Base-by-base conservation (phyloP, 2,888 invertebrate genomes). In the Mesochorus sp. region DNA sequence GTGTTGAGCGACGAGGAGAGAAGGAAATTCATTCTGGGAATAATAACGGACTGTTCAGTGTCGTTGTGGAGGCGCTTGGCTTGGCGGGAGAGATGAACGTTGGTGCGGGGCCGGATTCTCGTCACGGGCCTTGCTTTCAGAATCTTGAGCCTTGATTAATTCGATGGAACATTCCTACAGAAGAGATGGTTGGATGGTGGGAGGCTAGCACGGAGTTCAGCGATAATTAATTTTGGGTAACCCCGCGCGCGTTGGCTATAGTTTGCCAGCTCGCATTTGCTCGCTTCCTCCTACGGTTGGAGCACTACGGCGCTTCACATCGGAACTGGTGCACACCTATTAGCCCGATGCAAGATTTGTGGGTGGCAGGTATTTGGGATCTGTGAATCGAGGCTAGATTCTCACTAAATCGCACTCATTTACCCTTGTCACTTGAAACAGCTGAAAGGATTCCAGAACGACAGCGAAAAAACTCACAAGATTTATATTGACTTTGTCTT, bases 141-240 rank as follows among this genome's bases (percentile, higher is more conserved):
- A 78, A 74, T 74, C 78, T 78, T 70, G 59, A 78, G 70, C 66
- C 78, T 78, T 78, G 78, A 78, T 78, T 78, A 74, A 78, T 78
- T 74, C 70, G 70, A 74, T 61, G 74, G 66, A 70, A 78, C 74
- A 78, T 78, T 78, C 70, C 78, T 66, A 21, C 59, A 57, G 47
- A 4, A 6, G n/a, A n/a, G n/a, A 42, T n/a, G 55, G 39, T 24
- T 21, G 57, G 73, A 34, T 57, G 68, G 64, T 34, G 26, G 62
- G 37, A 51, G 55, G 64, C 64, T 77, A 62, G 53, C 37, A 21
- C 34, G 37, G 53, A 70, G 78, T 70, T 78, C 74, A 66, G 37
- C 59, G 78, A 74, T 74, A 78, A 78, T 78, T 78, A 78, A 78
- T 78, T 78, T 78, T 66, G 74, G 57, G 39, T 74, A 70, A 74